Base-by-base conservation (phyloP, 1,140 invertebrate genomes). In the Neuroterus valhalla region DNA sequence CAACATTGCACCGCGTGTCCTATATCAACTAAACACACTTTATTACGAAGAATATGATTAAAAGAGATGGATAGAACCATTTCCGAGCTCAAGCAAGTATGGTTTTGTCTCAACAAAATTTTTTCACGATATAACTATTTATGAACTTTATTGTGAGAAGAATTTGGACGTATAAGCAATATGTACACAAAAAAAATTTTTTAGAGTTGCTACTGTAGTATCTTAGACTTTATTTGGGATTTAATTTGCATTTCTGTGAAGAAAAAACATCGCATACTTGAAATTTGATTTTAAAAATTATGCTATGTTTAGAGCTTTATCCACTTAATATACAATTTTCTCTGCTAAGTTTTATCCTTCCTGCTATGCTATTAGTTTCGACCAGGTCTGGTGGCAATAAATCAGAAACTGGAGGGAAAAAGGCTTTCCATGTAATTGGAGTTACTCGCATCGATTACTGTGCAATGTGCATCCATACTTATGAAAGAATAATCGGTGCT, bases 341-440 rank as follows among this genome's bases (percentile, higher is more conserved):
- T 48, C n/a, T n/a, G 46, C 17, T 17, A 5, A n/a, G 3, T 48
- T 48, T 48, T 17, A 10, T 8, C 8, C 17, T 11, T 52, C 19
- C 3, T 21, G 23, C 15, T 23, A 23, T 55, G 52, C 26, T 55
- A 55, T 55, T 55, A 26, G 52, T 15, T 23, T 55, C 19, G 3
- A 23, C 14, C 19, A 5, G 3, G 26, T 6, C 19, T 12, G 12
- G 52, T 11, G 23, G 52, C 26, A 31, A 55, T 55, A 55, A 55
- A 55, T 55, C 26, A 55, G 26, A 55, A 55, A 23, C 21, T 14
- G 15, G n/a, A 38, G 55, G 31, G 14, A 62, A n/a, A 38, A 38
- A 62, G 55, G n/a, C 15, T 62, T 62, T 62, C 55, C 31, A 26
- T 62, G 55, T 62, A 62, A 62, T 62, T 62, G 55, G 26, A 62